Evolutionary conservation across 2,113 vertebrate genomes (phyloP), one percentile per base, ranked within the genome.

Genomic region (Passer domesticus): DNA sequence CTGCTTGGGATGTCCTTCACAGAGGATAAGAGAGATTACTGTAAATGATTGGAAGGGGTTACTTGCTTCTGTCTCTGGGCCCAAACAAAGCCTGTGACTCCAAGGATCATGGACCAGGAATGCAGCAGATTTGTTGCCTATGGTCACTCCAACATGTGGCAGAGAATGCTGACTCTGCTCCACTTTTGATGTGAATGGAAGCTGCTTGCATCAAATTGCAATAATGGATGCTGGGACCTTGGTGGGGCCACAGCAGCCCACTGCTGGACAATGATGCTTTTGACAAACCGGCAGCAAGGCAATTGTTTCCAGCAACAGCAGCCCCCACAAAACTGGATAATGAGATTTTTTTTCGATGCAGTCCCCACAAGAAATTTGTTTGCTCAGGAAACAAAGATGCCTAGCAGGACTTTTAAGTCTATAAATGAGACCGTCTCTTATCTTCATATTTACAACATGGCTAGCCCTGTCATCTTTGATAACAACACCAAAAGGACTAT

Each of bases 301-400:
- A 55, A 50, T 74, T 11, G 4, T 56, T 90, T 94, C 53, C 87
- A 87, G 30, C 0, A 0, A 77, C 13, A 30, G 44, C 64, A 92
- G 68, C 62, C 62, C 66, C 52, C 69, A 60, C 58, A 70, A 37
- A 90, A 85, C 69, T 39, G 22, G 39, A 73, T 94, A 95, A 94
- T 72, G 90, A 89, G 49, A 94, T 96, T 88, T 93, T 93, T 91
- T 90, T 90, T 95, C 91, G 68, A 13, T 89, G 73, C 75, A 69
- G 82, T 56, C 68, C 52, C 37, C 68, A 94, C 46, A 84, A 92
- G 74, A 75, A 31, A 49, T 81, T 78, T 53, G 49, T 87, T 96
- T 94, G 58, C 62, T 94, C 31, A 35, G 49, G 92, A 89, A 87
- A 92, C 77, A 93, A 95, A 92, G 95, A 90, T 10, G 33, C 76